These are phyloP conservation scores for Calliphora vomitoria DNA, from an alignment of 2,888 invertebrate genomes.

Conservation along the genomic window DNA sequence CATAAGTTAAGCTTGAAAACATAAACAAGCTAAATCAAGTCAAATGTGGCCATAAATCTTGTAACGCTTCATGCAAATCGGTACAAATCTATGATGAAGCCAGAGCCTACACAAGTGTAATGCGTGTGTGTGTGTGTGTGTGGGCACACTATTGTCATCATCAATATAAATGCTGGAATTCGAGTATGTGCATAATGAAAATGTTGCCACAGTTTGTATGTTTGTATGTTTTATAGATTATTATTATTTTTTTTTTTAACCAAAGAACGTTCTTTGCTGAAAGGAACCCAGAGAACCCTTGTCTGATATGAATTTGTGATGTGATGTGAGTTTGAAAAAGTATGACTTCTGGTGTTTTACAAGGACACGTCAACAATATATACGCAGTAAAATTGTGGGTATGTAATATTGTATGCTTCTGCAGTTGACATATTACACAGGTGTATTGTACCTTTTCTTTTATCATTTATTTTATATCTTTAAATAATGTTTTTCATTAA, in stretches of 20 bases:
- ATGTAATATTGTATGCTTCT: background rate
- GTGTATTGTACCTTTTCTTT: constrained; percentile 38
- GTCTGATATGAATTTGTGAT: constrained; percentile 54
- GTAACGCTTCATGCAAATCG: constrained; percentile 74
- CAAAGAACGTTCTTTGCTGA: background rate
- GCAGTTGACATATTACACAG: constrained; percentile 56
- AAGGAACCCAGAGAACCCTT: background rate
- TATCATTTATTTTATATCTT: constrained; percentile 40
- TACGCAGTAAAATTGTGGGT: background rate
- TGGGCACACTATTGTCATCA: constrained; percentile 62
- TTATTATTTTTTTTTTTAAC: background rate
- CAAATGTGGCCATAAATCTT: constrained; percentile 83
- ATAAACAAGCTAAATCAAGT: constrained; percentile 84
- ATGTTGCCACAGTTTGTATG: constrained; percentile 17
- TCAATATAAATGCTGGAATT: constrained; percentile 29
- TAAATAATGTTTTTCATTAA: constrained; percentile 15
- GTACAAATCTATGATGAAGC: constrained; percentile 70
- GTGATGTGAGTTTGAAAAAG: constrained; percentile 50
- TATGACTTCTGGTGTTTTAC: constrained; percentile 60
- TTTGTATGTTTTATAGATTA: constrained; percentile 32
- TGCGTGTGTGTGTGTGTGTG: constrained; percentile 24
- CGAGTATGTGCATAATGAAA: constrained; percentile 35
- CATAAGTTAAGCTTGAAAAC: constrained; percentile 80
- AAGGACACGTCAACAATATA: constrained; percentile 59
- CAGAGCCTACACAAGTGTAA: constrained; percentile 31